A percentile compares a stretch with the other conserved stretches of the same genome.
These are phyloP conservation scores for Meleagris gallopavo DNA, from an alignment of 2,113 vertebrate species.

Conservation along the genomic window DNA sequence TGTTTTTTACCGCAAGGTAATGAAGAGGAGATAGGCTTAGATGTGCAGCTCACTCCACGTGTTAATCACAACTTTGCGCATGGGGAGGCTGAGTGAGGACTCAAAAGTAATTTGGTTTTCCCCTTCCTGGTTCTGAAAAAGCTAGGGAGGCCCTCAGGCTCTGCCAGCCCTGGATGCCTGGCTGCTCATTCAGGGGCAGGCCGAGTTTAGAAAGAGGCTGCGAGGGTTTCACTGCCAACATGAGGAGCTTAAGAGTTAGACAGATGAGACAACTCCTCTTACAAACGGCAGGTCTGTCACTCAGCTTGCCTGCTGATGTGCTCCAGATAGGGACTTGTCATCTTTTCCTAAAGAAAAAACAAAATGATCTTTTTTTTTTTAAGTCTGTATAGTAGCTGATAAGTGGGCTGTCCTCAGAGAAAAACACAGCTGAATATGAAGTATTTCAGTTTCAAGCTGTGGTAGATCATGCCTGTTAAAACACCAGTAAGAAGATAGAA, in stretches of 20 bases:
- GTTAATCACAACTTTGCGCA: background rate
- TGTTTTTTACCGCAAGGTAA: background rate
- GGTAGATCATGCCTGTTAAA: background rate
- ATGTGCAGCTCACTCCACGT: background rate
- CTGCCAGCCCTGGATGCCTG: background rate
- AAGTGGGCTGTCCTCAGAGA: constrained; percentile 12
- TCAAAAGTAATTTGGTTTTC: background rate
- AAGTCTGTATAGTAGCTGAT: background rate
- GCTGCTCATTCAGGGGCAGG: constrained; percentile 11
- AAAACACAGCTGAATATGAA: constrained; percentile 42
- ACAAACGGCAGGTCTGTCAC: background rate
- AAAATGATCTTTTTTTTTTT: no score
- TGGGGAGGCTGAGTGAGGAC: background rate
- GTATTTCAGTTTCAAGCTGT: background rate
- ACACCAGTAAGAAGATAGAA: background rate
- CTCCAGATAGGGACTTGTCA: background rate
- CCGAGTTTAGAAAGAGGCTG: background rate
- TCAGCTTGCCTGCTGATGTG: constrained; percentile 13
- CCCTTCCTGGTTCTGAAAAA: background rate
- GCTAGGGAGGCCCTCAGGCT: background rate
- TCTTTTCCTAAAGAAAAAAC: background rate
- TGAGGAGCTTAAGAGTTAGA: background rate
- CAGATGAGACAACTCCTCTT: background rate
- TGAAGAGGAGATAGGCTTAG: background rate
- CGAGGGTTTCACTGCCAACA: background rate